Base-by-base conservation (phyloP, 2,113 vertebrate genomes). In the Phoxinus phoxinus region DNA sequence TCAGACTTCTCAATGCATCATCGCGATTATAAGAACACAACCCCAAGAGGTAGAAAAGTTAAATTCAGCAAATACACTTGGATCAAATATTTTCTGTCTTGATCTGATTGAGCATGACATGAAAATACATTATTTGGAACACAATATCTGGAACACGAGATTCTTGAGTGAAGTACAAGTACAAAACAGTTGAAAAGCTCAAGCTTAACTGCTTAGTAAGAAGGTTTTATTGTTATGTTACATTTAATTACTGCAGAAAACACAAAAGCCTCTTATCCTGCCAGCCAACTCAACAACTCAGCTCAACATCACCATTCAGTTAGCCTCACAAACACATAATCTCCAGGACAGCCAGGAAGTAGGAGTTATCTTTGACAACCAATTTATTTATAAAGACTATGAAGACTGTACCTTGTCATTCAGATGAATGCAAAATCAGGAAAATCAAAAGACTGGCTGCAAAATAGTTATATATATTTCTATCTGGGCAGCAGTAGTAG, bases 21-120 rank as follows among this genome's bases (percentile, higher is more conserved):
- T 63, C 2, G 4, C 46, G n/a, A 80, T 73, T 73, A 41, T 9
- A 41, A 80, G 58, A 63, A 80, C 9, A 25, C 37, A 65, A 27
- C 37, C 37, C 11, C 72, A 13, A 17, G 11, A 59, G 32, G 53
- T 21, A 25, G n/a, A 59, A 79, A 25, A 25, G 11, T 41, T 61
- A 41, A 79, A 61, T 79, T 79, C 76, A 79, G 35, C 56, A 79
- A 41, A 59, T 61, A 79, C 76, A 41, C 32, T 61, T 59, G 53
- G 76, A 41, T 59, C 3, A 25, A 41, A n/a, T 41, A 17, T n/a
- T 41, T 79, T 59, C 3, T 17, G 56, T 79, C 56, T 79, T 61
- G 53, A 9, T 32, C 30, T 59, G 59, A 79, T n/a, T 37, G 9
- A 56, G 53, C 37, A 41, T 41, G 53, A 41, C 56, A 25, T 17